These are phyloP conservation scores for Hylomyscus alleni DNA, from an alignment of 2,797 vertebrate species.

Conservation along the genomic window DNA sequence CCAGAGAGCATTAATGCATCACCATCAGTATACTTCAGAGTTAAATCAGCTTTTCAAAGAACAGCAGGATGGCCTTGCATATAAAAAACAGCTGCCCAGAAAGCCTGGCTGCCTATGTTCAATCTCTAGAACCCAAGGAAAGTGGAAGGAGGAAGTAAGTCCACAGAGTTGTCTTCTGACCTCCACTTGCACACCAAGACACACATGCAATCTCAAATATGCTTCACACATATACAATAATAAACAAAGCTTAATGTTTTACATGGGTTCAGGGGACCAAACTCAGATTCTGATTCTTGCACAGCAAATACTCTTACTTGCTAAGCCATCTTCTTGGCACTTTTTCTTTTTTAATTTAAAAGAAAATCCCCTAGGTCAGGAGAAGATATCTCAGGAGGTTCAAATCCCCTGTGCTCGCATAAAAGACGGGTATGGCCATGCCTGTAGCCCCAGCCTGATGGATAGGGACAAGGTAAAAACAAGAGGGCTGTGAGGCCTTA, in stretches of 20 bases:
- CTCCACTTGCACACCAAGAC: not conserved
- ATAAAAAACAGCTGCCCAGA: not conserved
- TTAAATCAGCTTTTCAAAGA: not conserved
- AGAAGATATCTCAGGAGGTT: not conserved
- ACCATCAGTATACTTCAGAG: not conserved
- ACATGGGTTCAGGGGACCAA: not conserved
- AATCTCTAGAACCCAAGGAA: not conserved
- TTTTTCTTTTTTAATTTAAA: not conserved
- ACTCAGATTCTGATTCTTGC: not conserved
- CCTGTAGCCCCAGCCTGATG: not conserved
- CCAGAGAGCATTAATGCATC: not conserved
- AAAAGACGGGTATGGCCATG: not conserved
- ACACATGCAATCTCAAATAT: not conserved
- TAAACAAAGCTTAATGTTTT: not conserved
- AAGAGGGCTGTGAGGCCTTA: not conserved
- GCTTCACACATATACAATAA: not conserved
- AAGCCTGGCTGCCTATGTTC: not conserved
- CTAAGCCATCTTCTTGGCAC: not conserved
- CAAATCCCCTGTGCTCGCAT: not conserved
- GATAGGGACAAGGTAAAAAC: not conserved
- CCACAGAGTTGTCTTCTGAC: not conserved
- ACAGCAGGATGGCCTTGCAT: not conserved
- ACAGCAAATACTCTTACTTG: not conserved
- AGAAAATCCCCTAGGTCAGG: not conserved
- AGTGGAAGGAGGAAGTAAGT: not conserved